Base-by-base conservation (phyloP, 2,113 vertebrate species). In the Rhinolophus ferrumequinum region DNA sequence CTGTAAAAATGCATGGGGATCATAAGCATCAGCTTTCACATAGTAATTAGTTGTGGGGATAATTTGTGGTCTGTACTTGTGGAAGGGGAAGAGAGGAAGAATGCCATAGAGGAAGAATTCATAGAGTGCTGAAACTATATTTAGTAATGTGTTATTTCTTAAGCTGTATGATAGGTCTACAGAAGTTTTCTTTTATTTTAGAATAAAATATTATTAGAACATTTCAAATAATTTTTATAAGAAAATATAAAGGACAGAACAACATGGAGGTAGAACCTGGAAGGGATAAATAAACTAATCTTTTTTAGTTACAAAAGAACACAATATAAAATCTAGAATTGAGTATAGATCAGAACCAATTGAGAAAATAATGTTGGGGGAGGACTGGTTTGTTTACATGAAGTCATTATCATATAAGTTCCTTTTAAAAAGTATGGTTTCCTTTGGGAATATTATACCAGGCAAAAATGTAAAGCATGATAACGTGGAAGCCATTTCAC, bases 401-500 rank as follows among this genome's bases (percentile, higher is more conserved):
- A 97, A 96, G 28, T 92, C 35, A 92, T 94, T 75, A 90, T 82
- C 47, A 72, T 88, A n/a, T 69, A 93, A 87, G 30, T 94, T 96
- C 56, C 90, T 88, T 77, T 83, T 75, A 62, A 90, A 54, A 96
- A 93, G 80, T 92, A 44, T 79, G 33, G 15, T 95, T 84, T 97
- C 95, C 72, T 60, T 94, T 93, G 92, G 85, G 86, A 96, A 76
- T 85, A 80, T 30, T 69, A 58, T 22, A 76, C 52, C 70, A 77
- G 95, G 85, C 70, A 94, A 93, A 95, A 96, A 73, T 81, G 79
- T 79, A 90, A 86, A 94, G 75, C 56, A 56, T 88, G 86, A 93
- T 93, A 86, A 94, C 95, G 66, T 96, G 86, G 73, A 97, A 82
- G 92, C 92, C 77, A 50, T 96, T 93, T 97, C 87, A 85, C 73